phyloP scores from a whole-genome alignment of 2,113 vertebrate species.

The Rhabdomys dilectus region DNA sequence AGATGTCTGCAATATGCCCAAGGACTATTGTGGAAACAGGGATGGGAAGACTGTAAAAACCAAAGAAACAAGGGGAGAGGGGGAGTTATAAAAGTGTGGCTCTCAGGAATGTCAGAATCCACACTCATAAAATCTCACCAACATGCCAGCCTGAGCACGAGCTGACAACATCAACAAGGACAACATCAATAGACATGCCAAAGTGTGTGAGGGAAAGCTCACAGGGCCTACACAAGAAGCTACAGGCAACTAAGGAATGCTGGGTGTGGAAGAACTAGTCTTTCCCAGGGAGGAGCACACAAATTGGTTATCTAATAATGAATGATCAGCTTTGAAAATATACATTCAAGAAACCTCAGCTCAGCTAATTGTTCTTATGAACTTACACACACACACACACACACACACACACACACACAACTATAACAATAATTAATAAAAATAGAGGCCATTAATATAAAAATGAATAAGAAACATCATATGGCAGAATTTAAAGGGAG shows the following conservation, averaged over 20 bases:
- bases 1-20: background rate
- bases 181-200: background rate
- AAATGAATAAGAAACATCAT: background rate
- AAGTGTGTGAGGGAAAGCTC: background rate
- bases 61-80: background rate
- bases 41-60: background rate
- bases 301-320: no score
- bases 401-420: background rate
- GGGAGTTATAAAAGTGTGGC: background rate
- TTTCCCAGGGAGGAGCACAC: background rate
- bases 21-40: background rate
- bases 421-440: background rate
- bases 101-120: background rate
- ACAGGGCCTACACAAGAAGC: background rate
- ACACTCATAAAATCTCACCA: background rate
- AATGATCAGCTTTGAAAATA: background rate
- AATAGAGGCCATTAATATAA: background rate
- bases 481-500: background rate
- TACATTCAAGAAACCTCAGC: background rate
- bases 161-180: background rate
- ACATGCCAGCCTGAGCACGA: background rate
- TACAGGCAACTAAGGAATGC: background rate
- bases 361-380: background rate
- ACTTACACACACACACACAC: background rate
- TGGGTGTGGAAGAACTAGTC: background rate